Evolutionary conservation across 2,113 vertebrate species (phyloP).

Genomic region (Gopherus flavomarginatus): DNA sequence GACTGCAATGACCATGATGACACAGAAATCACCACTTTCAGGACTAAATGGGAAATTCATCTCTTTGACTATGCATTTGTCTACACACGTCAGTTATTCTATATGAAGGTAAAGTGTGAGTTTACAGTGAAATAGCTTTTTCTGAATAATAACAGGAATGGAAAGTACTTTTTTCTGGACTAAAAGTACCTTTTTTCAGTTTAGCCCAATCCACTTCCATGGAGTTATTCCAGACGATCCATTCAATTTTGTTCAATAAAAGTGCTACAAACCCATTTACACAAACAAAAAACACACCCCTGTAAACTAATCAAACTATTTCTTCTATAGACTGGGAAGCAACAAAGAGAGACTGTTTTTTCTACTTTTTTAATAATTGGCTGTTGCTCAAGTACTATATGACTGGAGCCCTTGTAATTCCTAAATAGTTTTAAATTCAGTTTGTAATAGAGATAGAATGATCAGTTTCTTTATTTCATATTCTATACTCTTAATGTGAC

Average conservation of each 20-base stretch:
- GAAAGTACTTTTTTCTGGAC: neutral
- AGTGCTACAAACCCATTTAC: neutral
- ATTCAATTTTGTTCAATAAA: neutral
- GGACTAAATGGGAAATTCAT: neutral
- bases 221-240: neutral
- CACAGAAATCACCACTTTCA: neutral
- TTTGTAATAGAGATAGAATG: neutral
- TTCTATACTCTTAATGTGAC: neutral
- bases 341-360: neutral
- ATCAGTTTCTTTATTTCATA: neutral
- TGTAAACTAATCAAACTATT: neutral
- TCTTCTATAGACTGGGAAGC: neutral
- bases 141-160: neutral
- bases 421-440: neutral
- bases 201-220: neutral
- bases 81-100: neutral
- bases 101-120: neutral
- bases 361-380: neutral
- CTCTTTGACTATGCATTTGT: neutral
- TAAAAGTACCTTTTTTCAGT: neutral
- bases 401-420: neutral
- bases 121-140: neutral
- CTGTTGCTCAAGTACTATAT: neutral
- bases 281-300: rapidly evolving
- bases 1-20: neutral